Base-by-base conservation (phyloP, 1,140 invertebrate genomes). In the Leucophenga varia region DNA sequence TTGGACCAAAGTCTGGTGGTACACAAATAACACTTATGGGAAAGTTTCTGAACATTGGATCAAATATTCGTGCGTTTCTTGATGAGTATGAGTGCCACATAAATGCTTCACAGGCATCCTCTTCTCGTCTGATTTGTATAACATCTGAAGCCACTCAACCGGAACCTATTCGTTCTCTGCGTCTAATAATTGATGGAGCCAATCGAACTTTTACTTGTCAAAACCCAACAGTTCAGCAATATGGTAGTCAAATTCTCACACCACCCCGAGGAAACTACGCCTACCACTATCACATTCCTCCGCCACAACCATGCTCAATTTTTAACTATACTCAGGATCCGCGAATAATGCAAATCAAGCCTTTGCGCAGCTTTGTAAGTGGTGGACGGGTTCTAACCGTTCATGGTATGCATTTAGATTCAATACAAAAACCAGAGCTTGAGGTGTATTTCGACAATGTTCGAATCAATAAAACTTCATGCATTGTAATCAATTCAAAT, bases 361-460 rank as follows among this genome's bases (percentile, higher is more conserved):
- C 91, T 5, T 61, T 93, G 12, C 85, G 85, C 52, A 93, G 90
- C 74, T 93, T 93, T 78, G 86, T 84, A 4, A 93, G 92, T 57
- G 96, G 96, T 48, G 96, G 96, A 8, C 83, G 93, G 46, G 89
- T 93, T 80, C 86, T 98, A 25, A 93, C 89, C 30, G 90, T 97
- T 0, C 90, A 93, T 72, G 95, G 94, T 1, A 91, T 90, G 37
- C 89, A 96, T 75, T 81, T 97, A 19, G 85, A 93, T 63, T 92
- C 90, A 1, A 91, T 97, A 59, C 91, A 93, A 67, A 90, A 90
- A 61, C 93, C 92, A 1, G 85, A 92, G 72, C 90, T 96, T 84
- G 86, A 90, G 58, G 67, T 72, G 4, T 64, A 56, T 25, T 59
- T 57, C 30, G 61, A 75, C 18, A 56, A 49, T 17, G 68, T 82